Base-by-base conservation (phyloP, 53 echinoderm and acorn worm species). In the Antedon mediterranea region DNA sequence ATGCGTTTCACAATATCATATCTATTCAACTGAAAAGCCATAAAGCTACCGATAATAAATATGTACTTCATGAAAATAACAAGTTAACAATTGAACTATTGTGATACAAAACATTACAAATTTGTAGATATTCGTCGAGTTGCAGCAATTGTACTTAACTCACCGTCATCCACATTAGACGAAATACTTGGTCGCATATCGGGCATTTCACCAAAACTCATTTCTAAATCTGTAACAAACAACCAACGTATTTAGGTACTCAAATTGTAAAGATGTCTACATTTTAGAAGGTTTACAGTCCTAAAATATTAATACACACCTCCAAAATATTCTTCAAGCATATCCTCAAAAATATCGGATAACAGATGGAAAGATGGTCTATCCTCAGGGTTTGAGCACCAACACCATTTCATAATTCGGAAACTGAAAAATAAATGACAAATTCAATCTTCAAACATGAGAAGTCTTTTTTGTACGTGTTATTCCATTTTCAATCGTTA, bases 321-420 rank as follows among this genome's bases (percentile, higher is more conserved):
- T 34, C 74, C 41, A 1, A 43, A 73, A 34, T 86, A 86, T 11
- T 23, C 31, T 30, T 28, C 20, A 34, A 78, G 78, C 14, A 86
- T 77, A 20, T 37, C 71, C 23, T 81, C 78, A 3, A 86, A 74
- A 0, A 73, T 30, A 0, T 57, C 33, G 8, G 78, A 81, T 13
- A 86, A 42, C 32, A 82, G 44, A 0, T 23, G 27, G 73, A 86
- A 86, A 13, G 82, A 44, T 3, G 86, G 86, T 0, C 86, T 32
- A 0, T 86, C 74, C 0, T 86, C 86, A 15, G 86, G 74, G 3
- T 78, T 33, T 15, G 57, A 73, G 3, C 23, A 13, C 86, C 86
- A 86, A 42, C 86, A 86, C 34, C 4, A 43, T 43, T 74, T 75
- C 86, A 86, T 86, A 31, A 86, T 57, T 29, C 31, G 13, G 29